Conservation (phyloP, 2,797 vertebrate species). For the Benthosema pterotum region DNA sequence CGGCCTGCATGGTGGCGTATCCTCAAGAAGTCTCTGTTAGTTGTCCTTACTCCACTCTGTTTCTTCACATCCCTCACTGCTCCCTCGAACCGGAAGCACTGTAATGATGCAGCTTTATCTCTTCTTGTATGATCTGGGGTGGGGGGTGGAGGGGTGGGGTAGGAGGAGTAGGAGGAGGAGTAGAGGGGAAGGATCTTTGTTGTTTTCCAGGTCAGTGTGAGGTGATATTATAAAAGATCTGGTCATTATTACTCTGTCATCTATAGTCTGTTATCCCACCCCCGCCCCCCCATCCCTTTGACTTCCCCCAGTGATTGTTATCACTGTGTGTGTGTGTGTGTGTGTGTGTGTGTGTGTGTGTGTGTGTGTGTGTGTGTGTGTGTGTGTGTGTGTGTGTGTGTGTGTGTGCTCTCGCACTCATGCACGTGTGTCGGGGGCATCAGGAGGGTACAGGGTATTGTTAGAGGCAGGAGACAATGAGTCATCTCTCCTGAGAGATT, state of each 20-base stretch:
- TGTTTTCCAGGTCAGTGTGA: too few species aligned
- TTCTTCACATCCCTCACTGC: conserved; percentile 12
- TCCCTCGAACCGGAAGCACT: neutral
- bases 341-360: too few species aligned
- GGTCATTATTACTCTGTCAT: conserved; percentile 30
- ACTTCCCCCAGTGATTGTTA: conserved; percentile 51
- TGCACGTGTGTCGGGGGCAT: too few species aligned
- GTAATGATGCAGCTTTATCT: neutral
- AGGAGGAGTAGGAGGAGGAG: too few species aligned
- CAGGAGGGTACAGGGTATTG: neutral
- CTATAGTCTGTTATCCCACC: neutral
- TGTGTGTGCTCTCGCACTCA: too few species aligned
- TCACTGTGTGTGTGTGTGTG: conserved; percentile 14
- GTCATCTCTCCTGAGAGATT: conserved; percentile 39
- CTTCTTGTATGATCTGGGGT: neutral
- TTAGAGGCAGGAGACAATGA: conserved; percentile 22
- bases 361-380: too few species aligned
- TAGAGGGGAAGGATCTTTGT: too few species aligned
- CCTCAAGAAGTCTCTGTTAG: too few species aligned
- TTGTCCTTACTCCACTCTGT: neutral
- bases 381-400: too few species aligned
- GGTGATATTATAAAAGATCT: too few species aligned
- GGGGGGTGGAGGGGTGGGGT: too few species aligned
- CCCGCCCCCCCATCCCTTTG: conserved; percentile 17
- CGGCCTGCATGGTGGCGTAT: too few species aligned